Conservation (phyloP, 2,888 invertebrate species). For the Lottia scabra region DNA sequence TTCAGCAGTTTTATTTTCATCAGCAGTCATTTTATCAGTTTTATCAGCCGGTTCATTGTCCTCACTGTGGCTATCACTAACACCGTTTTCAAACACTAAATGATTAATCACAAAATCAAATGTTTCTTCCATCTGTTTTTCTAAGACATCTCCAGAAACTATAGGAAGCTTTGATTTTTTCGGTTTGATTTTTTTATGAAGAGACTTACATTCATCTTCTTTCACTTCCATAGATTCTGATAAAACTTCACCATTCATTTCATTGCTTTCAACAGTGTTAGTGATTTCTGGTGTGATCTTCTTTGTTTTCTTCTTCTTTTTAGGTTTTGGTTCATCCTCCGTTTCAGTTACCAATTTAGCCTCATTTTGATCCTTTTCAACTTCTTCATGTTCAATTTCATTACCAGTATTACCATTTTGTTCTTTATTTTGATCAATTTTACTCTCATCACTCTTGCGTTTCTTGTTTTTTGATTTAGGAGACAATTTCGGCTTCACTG, state of each 20-base stretch:
- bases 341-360: slow-evolving; percentile 12
- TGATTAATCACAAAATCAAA: slow-evolving; percentile 11
- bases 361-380: slow-evolving; percentile 15
- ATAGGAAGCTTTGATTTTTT: background rate
- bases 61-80: slow-evolving; percentile 13
- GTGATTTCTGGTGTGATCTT: background rate
- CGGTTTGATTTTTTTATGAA: background rate
- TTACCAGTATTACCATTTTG: slow-evolving; percentile 3
- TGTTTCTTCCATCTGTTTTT: slow-evolving; percentile 4
- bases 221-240: background rate
- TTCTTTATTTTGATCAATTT: slow-evolving; percentile 6
- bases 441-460: slow-evolving; percentile 5
- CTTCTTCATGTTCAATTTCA: slow-evolving; percentile 11
- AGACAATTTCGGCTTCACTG: background rate
- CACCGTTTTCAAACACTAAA: slow-evolving; percentile 21
- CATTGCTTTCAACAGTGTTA: too few relatives aligned
- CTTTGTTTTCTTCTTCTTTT: slow-evolving; percentile 13
- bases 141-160: background rate
- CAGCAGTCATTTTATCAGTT: background rate
- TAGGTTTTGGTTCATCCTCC: slow-evolving; percentile 5
- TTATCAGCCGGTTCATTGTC: slow-evolving; percentile 18
- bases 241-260: too few relatives aligned
- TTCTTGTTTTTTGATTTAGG: background rate
- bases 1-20: background rate
- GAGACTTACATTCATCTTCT: background rate